Base-by-base conservation (phyloP, 2,113 vertebrate genomes). In the Sceloporus undulatus region DNA sequence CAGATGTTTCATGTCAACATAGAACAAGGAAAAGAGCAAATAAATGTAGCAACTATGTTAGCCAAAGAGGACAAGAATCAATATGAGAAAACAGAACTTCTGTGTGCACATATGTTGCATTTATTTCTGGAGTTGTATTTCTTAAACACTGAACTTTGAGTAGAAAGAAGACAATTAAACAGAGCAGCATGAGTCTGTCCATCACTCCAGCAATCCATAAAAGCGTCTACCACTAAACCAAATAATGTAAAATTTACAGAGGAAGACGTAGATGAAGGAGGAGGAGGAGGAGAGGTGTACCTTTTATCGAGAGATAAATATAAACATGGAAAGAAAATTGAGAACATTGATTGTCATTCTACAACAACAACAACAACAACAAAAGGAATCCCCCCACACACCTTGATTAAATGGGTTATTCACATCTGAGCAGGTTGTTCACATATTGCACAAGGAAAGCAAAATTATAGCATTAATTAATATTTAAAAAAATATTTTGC, bases 181-280 rank as follows among this genome's bases (percentile, higher is more conserved):
- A 95, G 92, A 97, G 93, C 95, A 97, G 95, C 96, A 96, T 97
- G 96, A 96, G 94, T 94, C 91, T 96, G 96, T 96, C 97, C 95
- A 92, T 97, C 96, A 97, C 89, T 92, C 92, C 88, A 95, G 91
- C 93, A 93, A 96, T 91, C 96, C 95, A 97, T 93, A 97, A 97
- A 97, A 96, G 91, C 94, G 93, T 91, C 87, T 90, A 94, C 93
- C 96, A 97, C 96, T 95, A 97, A 97, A 97, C 95, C 94, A 96
- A 96, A 96, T 96, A 96, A 96, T 95, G 94, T 95, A 95, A 94
- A 83, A 96, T 87, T 62, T 62, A 14, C 59, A 62, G 59, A 62
- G 18, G 59, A 16, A 14, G 56, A 59, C 7, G 59, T 4, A 62
- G 48, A 3, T 48, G 48, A 7, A 48, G 48, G 48, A 48, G 42